Percentiles rank a stretch among this genome's conserved stretches.
Evolutionary conservation across 2,797 vertebrate genomes (phyloP).

Genomic region (Protonibea diacanthus): DNA sequence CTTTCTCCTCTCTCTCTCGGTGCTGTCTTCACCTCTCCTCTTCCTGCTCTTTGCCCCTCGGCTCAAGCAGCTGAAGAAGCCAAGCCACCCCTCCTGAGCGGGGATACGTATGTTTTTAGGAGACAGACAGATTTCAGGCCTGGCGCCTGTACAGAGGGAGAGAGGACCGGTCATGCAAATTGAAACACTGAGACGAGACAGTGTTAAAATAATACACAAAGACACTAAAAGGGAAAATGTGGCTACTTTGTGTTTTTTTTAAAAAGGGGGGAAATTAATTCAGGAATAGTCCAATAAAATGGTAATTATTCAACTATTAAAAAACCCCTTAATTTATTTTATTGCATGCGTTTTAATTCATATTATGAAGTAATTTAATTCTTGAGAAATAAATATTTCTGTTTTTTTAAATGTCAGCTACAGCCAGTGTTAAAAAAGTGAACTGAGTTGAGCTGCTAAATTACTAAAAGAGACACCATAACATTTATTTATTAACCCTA

Average conservation of each 20-base stretch:
- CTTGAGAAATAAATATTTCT: slow-evolving; percentile 19
- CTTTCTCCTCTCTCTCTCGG: slow-evolving; percentile 6
- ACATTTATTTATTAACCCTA: slow-evolving; percentile 78
- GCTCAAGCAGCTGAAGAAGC: slow-evolving; percentile 56
- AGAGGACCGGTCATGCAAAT: slow-evolving; percentile 60
- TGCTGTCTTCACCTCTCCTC: slow-evolving; percentile 40
- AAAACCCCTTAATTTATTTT: slow-evolving; percentile 17
- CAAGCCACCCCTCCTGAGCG: slow-evolving; percentile 63
- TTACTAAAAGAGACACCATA: slow-evolving; percentile 56
- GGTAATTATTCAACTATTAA: no score
- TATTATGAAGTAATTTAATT: slow-evolving; percentile 33
- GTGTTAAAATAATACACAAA: slow-evolving; percentile 39
- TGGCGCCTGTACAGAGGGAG: slow-evolving; percentile 73
- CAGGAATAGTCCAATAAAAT: background rate
- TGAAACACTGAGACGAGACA: slow-evolving; percentile 49
- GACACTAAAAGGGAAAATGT: slow-evolving; percentile 20
- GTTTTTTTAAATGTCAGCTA: slow-evolving; percentile 13
- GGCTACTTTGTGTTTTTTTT: background rate
- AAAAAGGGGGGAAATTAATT: slow-evolving; percentile 10
- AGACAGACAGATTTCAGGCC: slow-evolving; percentile 73
- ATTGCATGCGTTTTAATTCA: slow-evolving; percentile 14
- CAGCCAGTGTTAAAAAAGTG: slow-evolving; percentile 23
- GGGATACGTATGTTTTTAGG: slow-evolving; percentile 72
- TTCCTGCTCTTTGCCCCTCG: slow-evolving; percentile 65
- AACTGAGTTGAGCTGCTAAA: slow-evolving; percentile 55